Conservation (phyloP, 2,113 vertebrate genomes). For the Onychostruthus taczanowskii region DNA sequence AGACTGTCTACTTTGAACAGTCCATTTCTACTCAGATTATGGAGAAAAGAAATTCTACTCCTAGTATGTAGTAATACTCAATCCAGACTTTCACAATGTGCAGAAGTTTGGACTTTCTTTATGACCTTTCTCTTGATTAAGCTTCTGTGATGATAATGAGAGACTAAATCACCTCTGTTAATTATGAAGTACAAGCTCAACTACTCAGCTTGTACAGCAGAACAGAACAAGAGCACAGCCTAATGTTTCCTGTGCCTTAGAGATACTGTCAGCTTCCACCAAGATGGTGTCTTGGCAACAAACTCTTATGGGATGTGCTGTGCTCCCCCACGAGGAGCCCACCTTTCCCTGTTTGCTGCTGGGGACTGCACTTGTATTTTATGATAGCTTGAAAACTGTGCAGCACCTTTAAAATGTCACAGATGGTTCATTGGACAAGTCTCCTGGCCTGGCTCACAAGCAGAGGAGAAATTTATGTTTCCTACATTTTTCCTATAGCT, state of each 20-base stretch:
- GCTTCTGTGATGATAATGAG: slow-evolving; percentile 5
- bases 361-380: neutral
- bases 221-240: neutral
- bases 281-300: neutral
- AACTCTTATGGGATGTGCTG: neutral
- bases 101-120: neutral
- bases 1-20: neutral
- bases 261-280: neutral
- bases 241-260: neutral
- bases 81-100: neutral
- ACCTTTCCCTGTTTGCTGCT: neutral
- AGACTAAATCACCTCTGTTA: neutral
- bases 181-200: neutral
- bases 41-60: neutral
- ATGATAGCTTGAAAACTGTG: neutral
- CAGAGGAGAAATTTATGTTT: slow-evolving; percentile 29
- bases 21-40: neutral
- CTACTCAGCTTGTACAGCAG: neutral
- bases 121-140: slow-evolving; percentile 1
- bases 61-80: neutral
- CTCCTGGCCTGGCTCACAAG: neutral
- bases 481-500: slow-evolving; percentile 44
- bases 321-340: neutral
- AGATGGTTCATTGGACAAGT: neutral
- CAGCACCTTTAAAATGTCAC: neutral